A percentile compares a stretch with the other conserved stretches of the same genome.
Conservation (phyloP, 2,113 vertebrate species). For the Lagopus leucura region DNA sequence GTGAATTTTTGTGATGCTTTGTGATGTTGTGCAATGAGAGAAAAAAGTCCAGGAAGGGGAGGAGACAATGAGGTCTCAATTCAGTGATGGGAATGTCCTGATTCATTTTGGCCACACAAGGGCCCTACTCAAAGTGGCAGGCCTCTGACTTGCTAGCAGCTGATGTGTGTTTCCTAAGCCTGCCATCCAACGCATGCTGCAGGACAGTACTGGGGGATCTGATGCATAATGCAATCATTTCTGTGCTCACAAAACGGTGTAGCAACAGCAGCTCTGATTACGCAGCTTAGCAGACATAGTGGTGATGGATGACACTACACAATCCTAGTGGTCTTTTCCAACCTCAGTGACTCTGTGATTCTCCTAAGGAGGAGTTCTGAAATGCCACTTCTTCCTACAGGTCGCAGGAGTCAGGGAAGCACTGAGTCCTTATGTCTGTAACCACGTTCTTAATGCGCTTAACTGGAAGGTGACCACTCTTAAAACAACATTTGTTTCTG, state of each 20-base stretch:
- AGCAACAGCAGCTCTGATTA: not conserved
- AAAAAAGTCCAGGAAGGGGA: not conserved
- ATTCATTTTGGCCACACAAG: not conserved
- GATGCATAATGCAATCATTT: accelerated
- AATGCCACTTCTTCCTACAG: not conserved
- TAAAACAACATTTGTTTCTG: not conserved
- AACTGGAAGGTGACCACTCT: not conserved
- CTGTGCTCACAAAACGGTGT: not conserved
- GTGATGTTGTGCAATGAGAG: not conserved
- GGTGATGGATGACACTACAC: too few species aligned
- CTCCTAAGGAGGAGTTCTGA: not conserved
- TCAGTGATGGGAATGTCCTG: not conserved
- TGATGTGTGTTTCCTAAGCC: not conserved
- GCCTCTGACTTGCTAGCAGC: not conserved
- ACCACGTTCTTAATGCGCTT: not conserved
- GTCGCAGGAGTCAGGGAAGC: not conserved
- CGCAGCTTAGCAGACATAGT: too few species aligned
- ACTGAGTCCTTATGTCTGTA: not conserved
- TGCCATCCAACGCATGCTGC: accelerated
- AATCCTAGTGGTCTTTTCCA: too few species aligned
- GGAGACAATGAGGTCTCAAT: not conserved
- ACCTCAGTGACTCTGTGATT: too few species aligned
- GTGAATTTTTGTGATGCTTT: not conserved
- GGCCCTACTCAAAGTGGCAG: not conserved
- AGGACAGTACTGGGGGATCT: not conserved